Evolutionary conservation across 1,140 invertebrate species (phyloP).

Genomic region (Cydia pomonella): DNA sequence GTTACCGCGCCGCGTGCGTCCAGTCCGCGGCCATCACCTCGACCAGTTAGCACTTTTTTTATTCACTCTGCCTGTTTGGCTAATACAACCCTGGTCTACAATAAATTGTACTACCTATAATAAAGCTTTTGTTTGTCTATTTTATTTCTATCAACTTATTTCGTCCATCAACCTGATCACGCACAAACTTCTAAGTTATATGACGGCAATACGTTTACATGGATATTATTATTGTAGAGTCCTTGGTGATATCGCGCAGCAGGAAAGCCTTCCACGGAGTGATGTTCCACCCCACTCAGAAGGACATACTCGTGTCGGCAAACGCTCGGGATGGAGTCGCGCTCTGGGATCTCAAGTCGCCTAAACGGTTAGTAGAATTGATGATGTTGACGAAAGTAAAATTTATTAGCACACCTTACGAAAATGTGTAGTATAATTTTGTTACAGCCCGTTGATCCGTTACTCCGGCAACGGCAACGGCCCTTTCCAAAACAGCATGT

Average conservation of each 20-base stretch:
- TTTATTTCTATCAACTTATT: no score
- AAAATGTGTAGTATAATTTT: not conserved
- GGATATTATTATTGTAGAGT: conserved; percentile 54
- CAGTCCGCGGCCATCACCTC: no score
- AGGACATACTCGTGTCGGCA: conserved; percentile 90
- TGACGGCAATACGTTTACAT: not conserved
- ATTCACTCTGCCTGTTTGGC: no score
- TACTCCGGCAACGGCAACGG: conserved; percentile 85
- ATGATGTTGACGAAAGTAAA: no score
- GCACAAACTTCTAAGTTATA: no score
- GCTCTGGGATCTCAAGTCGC: conserved; percentile 93
- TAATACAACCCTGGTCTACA: no score
- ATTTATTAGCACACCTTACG: not conserved
- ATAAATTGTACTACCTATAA: no score
- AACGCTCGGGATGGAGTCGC: conserved; percentile 94
- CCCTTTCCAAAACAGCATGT: conserved; percentile 91
- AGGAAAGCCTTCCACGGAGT: conserved; percentile 91
- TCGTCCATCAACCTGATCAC: no score
- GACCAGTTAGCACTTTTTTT: no score
- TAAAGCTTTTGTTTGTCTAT: no score
- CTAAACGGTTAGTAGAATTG: conserved; percentile 85
- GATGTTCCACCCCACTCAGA: conserved; percentile 93
- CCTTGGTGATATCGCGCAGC: conserved; percentile 72
- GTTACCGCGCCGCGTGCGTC: no score
- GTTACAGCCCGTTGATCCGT: conserved; percentile 82